Conservation (phyloP, 2,113 vertebrate genomes). For the Balaenoptera acutorostrata region DNA sequence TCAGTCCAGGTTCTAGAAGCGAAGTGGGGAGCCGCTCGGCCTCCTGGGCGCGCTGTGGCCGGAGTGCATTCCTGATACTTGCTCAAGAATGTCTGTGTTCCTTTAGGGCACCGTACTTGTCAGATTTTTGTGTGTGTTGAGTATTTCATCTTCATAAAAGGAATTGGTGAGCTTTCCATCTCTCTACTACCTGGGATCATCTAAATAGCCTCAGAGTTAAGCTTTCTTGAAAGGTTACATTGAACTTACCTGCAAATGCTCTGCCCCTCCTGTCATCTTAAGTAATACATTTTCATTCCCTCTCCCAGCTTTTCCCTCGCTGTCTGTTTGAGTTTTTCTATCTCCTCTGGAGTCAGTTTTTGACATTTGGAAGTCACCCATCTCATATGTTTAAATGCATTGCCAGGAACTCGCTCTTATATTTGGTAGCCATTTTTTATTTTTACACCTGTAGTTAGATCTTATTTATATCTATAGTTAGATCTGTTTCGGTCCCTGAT, state of each 20-base stretch:
- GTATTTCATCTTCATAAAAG: not conserved
- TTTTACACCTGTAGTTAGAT: accelerated
- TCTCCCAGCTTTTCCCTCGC: accelerated
- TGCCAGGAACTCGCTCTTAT: accelerated
- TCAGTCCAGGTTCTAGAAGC: not conserved
- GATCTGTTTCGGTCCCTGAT: too few species aligned
- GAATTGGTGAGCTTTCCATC: not conserved
- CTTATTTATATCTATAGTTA: too few species aligned
- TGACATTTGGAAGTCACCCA: too few species aligned
- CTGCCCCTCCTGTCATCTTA: accelerated
- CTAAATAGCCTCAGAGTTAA: not conserved
- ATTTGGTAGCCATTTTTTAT: too few species aligned
- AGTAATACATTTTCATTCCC: accelerated
- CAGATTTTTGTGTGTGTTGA: not conserved
- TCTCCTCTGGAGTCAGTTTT: not conserved
- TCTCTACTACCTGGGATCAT: too few species aligned
- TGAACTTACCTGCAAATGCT: accelerated
- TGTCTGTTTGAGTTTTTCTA: not conserved
- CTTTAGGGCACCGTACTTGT: not conserved
- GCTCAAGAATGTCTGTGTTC: not conserved
- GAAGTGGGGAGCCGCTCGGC: accelerated
- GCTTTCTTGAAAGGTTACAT: accelerated
- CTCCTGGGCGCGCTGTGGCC: accelerated
- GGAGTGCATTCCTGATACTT: accelerated
- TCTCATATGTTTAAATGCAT: accelerated